Base-by-base conservation (phyloP, 2,888 invertebrate species). In the Diogma glabrata region DNA sequence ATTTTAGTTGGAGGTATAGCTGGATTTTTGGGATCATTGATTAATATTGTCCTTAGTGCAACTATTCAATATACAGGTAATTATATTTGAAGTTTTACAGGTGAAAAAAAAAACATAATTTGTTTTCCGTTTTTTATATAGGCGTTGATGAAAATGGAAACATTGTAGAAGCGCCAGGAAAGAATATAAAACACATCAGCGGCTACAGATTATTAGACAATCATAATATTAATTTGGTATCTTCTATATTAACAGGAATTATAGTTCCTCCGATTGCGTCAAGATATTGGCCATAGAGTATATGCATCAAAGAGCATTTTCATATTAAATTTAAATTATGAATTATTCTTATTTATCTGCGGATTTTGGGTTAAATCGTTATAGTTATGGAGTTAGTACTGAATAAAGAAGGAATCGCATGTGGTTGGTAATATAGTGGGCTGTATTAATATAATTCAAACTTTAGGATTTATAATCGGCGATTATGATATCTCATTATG, bases 11-110 rank as follows among this genome's bases (percentile, higher is more conserved):
- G 85, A 8, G 81, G 78, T 1, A 59, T 84, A 10, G 83, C 80
- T 28, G 93, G 93, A 1, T 71, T 91, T 7, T 60, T 86, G 24
- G 92, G 92, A 2, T 90, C 90, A 52, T 53, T 88, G 1, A 70
- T 91, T 50, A 92, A 93, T 67, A 92, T 92, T 0, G 53, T 87
- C 24, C 69, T 93, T 40, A 92, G 92, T 45, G 92, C 90, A 3
- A 83, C 85, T 7, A 63, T 90, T 40, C 93, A 93, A 69, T 93
- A 80, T 66, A 89, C 91, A 59, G 92, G 91, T 76, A 67, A 60
- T 51, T 57, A 24, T 22, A 33, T 53, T 19, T 47, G 49, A 17
- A 10, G 40, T n/a, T n/a, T n/a, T n/a, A n/a, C n/a, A n/a, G n/a
- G n/a, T n/a, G n/a, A n/a, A n/a, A n/a, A n/a, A n/a, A n/a, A n/a